Percentiles rank a stretch among this genome's conserved stretches.
Conservation (phyloP, 2,888 invertebrate genomes). For the Drosophila ustulata region DNA sequence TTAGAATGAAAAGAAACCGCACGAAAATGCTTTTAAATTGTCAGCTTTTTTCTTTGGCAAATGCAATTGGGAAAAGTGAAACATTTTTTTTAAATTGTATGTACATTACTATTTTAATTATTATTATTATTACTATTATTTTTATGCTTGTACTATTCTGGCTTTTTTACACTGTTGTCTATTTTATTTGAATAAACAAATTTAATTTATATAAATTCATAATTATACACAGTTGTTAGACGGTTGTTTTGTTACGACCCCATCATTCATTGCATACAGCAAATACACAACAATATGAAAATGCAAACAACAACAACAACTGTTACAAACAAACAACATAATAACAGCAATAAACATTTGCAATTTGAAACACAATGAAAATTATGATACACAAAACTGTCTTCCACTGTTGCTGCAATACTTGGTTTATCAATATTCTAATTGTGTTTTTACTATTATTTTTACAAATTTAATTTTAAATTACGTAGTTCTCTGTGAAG, state of each 20-base stretch:
- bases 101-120: constrained; percentile 59
- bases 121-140: constrained; percentile 29
- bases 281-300: constrained; percentile 26
- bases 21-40: constrained; percentile 74
- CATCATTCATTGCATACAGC: constrained; percentile 52
- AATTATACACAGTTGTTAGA: constrained; percentile 36
- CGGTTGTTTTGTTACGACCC: constrained; percentile 45
- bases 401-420: constrained; percentile 84
- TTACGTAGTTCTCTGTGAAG: constrained; percentile 48
- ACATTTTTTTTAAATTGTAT: constrained; percentile 71
- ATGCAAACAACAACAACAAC: constrained; percentile 23
- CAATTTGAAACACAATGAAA: constrained; percentile 47
- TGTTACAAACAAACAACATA: constrained; percentile 31
- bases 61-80: constrained; percentile 17
- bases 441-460: constrained; percentile 56
- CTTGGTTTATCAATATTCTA: constrained; percentile 43
- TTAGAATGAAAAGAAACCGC: constrained; percentile 45
- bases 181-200: constrained; percentile 70
- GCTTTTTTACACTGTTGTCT: constrained; percentile 70
- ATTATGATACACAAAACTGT: constrained; percentile 61
- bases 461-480: constrained; percentile 30
- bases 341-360: constrained; percentile 35
- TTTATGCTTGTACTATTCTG: constrained; percentile 33
- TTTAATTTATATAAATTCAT: constrained; percentile 66
- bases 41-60: constrained; percentile 44